Base-by-base conservation (phyloP, 2,888 invertebrate genomes). In the Trichogramma dendrolimi region DNA sequence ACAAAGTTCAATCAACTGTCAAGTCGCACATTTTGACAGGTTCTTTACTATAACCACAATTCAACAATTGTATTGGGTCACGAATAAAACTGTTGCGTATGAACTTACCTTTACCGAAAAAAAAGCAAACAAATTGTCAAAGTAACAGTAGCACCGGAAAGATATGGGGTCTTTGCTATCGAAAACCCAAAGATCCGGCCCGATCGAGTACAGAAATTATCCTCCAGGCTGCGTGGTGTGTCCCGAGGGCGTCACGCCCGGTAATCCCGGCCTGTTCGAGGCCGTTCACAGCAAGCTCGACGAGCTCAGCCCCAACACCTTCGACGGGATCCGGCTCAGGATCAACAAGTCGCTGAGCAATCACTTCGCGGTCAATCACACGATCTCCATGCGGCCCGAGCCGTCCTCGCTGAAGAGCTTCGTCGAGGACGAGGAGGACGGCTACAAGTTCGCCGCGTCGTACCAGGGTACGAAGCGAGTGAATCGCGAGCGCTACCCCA, bases 251-350 rank as follows among this genome's bases (percentile, higher is more conserved):
- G 71, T 69, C 53, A 69, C 57, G 42, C 76, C 77, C 1, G 77
- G 77, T 4, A 77, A 77, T 66, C 77, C 77, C 7, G 77, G 78
- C n/a, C 75, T 72, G 38, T 76, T 78, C 65, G 75, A 74, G 55
- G 76, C 79, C 4, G 67, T 79, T n/a, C 78, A 79, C 54, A 75
- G 72, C 51, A 76, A 72, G 62, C 72, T 74, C 6, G 71, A 73
- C 40, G 70, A 72, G 6, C 67, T 79, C 14, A 73, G 75, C 54
- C 77, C 78, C 0, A 71, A 64, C n/a, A 73, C 71, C 59, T 78
- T 79, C 60, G 75, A 78, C 42, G 79, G 79, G 7, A 72, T 73
- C 3, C 70, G 69, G 47, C 62, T 79, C 40, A 55, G 67, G 10
- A 58, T 75, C 11, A 71, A 67, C 38, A 73, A 73, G 56, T 61